Base-by-base conservation (phyloP, 1,140 invertebrate species). In the Galleria mellonella region DNA sequence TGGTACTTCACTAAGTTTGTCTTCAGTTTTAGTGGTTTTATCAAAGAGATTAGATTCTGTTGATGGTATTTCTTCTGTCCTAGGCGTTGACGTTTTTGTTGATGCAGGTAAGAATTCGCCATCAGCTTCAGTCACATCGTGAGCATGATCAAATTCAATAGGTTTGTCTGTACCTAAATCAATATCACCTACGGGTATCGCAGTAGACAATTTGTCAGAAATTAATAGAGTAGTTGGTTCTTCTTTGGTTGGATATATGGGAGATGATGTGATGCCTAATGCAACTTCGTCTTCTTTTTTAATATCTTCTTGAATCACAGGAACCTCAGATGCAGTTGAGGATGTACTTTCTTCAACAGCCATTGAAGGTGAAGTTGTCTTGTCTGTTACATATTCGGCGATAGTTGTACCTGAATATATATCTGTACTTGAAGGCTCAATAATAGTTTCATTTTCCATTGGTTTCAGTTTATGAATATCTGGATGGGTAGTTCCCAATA, bases 81-180 rank as follows among this genome's bases (percentile, higher is more conserved):
- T 67, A 14, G 39, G 43, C 38, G 72, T 74, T 35, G 67, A 65
- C 11, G 54, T 40, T 62, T 68, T 67, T 9, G 59, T 50, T 41
- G 62, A 55, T 11, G 48, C 57, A 36, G 52, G 45, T 33, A 62
- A 38, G 45, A 55, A 41, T 51, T 69, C 62, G 47, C 72, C 63
- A 41, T 62, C 62, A 41, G 51, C 36, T 31, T 38, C 42, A 29
- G 47, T 70, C 27, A 51, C 71, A 70, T 54, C 67, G 13, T 47
- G 46, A 47, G 17, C 36, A 14, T 47, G 46, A 49, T 14, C 36
- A 32, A 27, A 13, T 31, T 48, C 14, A 13, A 33, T 35, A 15
- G 55, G 40, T 44, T 53, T 54, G 38, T 57, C 51, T 39, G 35
- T 37, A 9, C 17, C 35, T 7, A 15, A 15, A 17, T 37, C 15